phyloP scores from a whole-genome alignment of 2,797 vertebrate genomes.

The Agapornis canus region DNA sequence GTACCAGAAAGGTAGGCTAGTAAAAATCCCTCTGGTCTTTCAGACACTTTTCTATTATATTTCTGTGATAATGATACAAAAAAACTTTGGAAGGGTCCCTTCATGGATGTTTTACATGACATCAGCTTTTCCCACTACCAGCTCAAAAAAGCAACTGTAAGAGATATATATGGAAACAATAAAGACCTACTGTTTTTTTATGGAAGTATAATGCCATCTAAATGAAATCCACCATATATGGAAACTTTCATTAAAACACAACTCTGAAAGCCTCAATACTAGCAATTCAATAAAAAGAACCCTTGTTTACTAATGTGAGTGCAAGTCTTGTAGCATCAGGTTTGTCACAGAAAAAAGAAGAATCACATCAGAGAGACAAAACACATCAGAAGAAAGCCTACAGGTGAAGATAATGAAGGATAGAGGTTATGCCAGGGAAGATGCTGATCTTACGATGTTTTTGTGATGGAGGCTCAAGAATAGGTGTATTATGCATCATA shows the following conservation, averaged over 20 bases:
- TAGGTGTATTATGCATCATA: not conserved
- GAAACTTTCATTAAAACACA: conserved; percentile 56
- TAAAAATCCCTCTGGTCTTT: not conserved
- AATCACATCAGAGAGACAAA: not conserved
- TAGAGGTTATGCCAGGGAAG: conserved; percentile 30
- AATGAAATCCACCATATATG: conserved; percentile 32
- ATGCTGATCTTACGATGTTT: not conserved
- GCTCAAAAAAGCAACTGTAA: not conserved
- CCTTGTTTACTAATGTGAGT: conserved; percentile 29
- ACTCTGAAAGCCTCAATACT: not conserved
- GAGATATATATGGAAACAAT: not conserved
- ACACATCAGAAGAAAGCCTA: not conserved
- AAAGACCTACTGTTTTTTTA: not conserved
- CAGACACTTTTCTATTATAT: not conserved
- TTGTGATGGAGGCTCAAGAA: not conserved
- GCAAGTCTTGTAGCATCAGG: not conserved
- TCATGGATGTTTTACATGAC: not conserved
- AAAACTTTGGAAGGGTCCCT: not conserved
- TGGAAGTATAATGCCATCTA: conserved; percentile 25
- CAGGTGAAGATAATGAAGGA: conserved; percentile 9
- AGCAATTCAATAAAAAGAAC: conserved; percentile 16
- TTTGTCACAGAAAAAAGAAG: conserved; percentile 7
- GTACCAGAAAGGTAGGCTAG: not conserved
- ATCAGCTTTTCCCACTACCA: conserved; percentile 35
- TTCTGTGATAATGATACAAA: conserved; percentile 8